Conservation (phyloP, 2,797 vertebrate species). For the Lacerta viridis region DNA sequence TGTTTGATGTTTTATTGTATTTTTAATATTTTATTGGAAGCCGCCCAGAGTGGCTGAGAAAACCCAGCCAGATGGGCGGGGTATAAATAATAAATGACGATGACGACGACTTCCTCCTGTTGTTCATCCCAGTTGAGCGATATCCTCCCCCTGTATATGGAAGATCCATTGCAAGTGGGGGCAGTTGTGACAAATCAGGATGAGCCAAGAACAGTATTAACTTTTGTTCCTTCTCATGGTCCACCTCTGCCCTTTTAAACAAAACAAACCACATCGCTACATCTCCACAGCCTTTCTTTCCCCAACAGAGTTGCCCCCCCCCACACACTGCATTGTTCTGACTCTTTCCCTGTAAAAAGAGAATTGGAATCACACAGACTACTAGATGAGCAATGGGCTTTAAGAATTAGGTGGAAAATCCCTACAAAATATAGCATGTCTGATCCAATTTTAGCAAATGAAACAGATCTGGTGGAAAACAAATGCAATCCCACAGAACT, state of each 20-base stretch:
- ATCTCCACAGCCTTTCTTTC: accelerated
- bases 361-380: accelerated
- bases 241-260: background rate
- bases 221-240: background rate
- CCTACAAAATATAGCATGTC: constrained; percentile 72
- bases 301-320: no score
- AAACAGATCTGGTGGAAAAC: constrained; percentile 71
- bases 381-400: background rate
- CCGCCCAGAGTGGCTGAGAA: no score
- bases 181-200: background rate
- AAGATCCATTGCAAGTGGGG: no score
- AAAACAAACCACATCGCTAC: background rate
- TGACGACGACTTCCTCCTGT: background rate
- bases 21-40: no score
- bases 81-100: no score
- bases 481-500: constrained; percentile 57
- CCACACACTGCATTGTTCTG: constrained; percentile 16
- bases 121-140: background rate
- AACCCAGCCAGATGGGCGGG: no score
- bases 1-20: no score
- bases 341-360: constrained; percentile 52
- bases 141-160: background rate
- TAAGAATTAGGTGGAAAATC: constrained; percentile 70
- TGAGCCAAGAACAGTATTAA: background rate
- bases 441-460: constrained; percentile 74